These are phyloP conservation scores for Amphipoea oculea DNA, from an alignment of 2,888 invertebrate genomes.

Conservation along the genomic window DNA sequence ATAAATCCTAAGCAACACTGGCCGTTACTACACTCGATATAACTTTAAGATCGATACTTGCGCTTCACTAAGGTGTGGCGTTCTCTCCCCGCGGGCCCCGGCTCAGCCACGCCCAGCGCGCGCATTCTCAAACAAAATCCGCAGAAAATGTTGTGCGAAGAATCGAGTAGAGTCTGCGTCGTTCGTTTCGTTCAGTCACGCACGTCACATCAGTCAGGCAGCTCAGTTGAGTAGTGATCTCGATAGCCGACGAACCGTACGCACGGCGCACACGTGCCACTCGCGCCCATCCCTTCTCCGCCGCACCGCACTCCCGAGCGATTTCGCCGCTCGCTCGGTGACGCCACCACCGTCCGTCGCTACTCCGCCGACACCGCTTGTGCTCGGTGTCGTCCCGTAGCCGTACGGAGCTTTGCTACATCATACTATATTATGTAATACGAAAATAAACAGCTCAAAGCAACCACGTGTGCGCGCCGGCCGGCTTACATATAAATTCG, in stretches of 20 bases:
- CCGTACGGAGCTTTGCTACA: conserved; percentile 65
- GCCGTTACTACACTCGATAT: conserved; percentile 68
- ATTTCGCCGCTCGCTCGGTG: conserved; percentile 76
- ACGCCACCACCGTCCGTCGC: conserved; percentile 69
- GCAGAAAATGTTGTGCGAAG: conserved; percentile 84
- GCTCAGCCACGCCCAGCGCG: conserved; percentile 86
- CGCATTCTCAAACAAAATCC: conserved; percentile 87
- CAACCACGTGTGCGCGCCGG: conserved; percentile 83
- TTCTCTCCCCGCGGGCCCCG: conserved; percentile 84
- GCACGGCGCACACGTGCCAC: conserved; percentile 84
- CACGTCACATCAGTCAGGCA: conserved; percentile 78
- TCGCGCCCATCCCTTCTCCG: conserved; percentile 78
- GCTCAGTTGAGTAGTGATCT: conserved; percentile 85
- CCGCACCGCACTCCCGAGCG: conserved; percentile 73
- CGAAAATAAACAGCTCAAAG: conserved; percentile 81
- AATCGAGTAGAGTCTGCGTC: conserved; percentile 77
- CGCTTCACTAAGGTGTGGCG: conserved; percentile 79
- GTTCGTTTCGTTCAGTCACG: conserved; percentile 81
- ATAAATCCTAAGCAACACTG: conserved; percentile 27
- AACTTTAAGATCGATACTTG: conserved; percentile 77
- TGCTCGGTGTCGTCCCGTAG: conserved; percentile 64
- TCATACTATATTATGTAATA: conserved; percentile 82
- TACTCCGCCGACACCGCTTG: conserved; percentile 64
- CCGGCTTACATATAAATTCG: conserved; percentile 60
- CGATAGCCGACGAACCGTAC: conserved; percentile 82